phyloP scores from a whole-genome alignment of 2,113 vertebrate genomes.

The Beaufortia kweichowensis region DNA sequence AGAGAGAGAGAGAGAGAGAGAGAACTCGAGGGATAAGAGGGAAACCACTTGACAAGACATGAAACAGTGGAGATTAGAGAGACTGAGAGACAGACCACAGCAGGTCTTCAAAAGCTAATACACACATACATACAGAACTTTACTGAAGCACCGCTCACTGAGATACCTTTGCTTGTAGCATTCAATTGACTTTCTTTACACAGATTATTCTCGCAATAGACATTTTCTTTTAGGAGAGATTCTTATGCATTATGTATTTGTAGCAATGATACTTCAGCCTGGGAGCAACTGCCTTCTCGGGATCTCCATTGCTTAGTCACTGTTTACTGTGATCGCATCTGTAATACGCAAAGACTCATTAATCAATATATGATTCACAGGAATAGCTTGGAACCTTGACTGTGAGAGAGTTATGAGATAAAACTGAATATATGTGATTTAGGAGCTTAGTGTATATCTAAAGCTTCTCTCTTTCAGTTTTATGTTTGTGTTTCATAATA shows the following conservation, averaged over 20 bases:
- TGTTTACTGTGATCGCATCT: not conserved
- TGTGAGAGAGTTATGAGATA: not conserved
- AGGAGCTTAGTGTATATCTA: not conserved
- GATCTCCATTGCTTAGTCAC: not conserved
- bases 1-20: conserved; percentile 20
- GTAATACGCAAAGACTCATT: not conserved
- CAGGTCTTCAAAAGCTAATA: conserved; percentile 27
- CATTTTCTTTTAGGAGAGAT: not conserved
- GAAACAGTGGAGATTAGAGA: conserved; percentile 44
- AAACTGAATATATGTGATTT: not conserved
- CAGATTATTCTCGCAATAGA: not conserved
- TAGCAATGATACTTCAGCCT: not conserved
- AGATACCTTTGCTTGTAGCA: conserved; percentile 13
- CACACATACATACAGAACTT: conserved; percentile 12
- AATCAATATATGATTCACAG: not conserved
- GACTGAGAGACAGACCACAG: conserved; percentile 32
- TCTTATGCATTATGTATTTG: not conserved
- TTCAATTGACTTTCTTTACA: conserved; percentile 1
- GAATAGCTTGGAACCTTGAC: not conserved
- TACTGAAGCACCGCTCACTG: not conserved
- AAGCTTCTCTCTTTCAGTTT: not conserved
- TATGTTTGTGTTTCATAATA: too few relatives aligned
- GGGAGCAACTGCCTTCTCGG: not conserved
- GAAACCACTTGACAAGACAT: conserved; percentile 46
- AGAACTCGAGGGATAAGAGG: conserved; percentile 33